Evolutionary conservation across 2,113 vertebrate species (phyloP).

Genomic region (Dipodomys spectabilis): DNA sequence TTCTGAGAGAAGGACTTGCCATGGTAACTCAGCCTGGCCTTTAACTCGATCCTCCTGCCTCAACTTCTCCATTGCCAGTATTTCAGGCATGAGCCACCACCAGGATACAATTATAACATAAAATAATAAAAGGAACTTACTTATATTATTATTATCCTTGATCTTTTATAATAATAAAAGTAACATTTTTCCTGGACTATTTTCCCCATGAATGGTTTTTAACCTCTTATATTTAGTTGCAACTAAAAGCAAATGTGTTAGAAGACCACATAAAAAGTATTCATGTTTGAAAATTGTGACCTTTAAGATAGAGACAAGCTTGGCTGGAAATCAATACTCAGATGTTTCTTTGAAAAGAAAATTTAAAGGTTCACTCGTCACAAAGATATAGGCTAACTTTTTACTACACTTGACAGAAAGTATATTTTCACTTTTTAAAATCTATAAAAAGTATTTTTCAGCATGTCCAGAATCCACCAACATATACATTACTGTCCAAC

Average conservation of each 20-base stretch:
- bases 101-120: not conserved
- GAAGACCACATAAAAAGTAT: slow-evolving; percentile 29
- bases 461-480: not conserved
- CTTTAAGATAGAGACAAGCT: slow-evolving; percentile 62
- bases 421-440: slow-evolving; percentile 5
- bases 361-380: slow-evolving; percentile 2
- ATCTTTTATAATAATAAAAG: too few relatives aligned
- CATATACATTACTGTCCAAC: not conserved
- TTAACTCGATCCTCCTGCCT: not conserved
- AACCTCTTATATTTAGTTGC: slow-evolving; percentile 38
- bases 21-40: not conserved
- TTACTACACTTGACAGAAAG: slow-evolving; percentile 40
- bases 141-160: too few relatives aligned
- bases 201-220: slow-evolving; percentile 40
- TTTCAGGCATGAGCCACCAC: not conserved
- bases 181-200: not conserved
- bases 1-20: not conserved
- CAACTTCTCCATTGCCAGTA: not conserved
- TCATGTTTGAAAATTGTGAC: slow-evolving; percentile 54
- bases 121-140: too few relatives aligned
- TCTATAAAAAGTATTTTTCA: slow-evolving; percentile 9
- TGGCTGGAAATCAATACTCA: slow-evolving; percentile 70
- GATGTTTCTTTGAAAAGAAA: slow-evolving; percentile 54
- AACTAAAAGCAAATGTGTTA: slow-evolving; percentile 61
- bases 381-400: slow-evolving; percentile 43